Conservation (phyloP, 2,888 invertebrate species). For the Peribatodes rhomboidaria region DNA sequence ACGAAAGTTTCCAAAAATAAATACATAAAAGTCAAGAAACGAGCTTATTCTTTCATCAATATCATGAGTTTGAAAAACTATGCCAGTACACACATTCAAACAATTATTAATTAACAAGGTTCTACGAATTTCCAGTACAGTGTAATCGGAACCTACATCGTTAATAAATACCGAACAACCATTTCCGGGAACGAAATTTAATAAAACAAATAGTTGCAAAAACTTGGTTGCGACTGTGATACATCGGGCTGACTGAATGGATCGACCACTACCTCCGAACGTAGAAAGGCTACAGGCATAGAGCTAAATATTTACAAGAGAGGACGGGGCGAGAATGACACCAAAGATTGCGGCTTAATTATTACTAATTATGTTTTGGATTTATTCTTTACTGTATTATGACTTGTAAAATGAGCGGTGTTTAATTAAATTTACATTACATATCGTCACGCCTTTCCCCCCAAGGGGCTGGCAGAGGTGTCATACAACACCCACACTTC, state of each 20-base stretch:
- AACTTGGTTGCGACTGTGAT: slow-evolving; percentile 6
- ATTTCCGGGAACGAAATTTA: slow-evolving; percentile 6
- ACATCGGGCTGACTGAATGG: slow-evolving; percentile 12
- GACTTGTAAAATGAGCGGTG: no score
- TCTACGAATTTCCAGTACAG: neutral
- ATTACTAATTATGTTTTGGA: no score
- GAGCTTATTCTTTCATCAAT: neutral
- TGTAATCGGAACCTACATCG: neutral
- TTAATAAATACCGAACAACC: neutral
- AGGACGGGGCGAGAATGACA: no score
- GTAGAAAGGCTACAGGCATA: slow-evolving; percentile 15
- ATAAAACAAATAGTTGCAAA: slow-evolving; percentile 15
- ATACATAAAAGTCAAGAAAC: no score
- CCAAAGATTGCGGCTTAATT: no score
- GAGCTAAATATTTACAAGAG: no score
- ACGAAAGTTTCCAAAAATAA: no score
- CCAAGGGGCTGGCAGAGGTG: no score
- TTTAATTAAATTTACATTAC: no score
- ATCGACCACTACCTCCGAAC: slow-evolving; percentile 30
- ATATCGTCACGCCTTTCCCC: no score
- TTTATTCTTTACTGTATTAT: no score
- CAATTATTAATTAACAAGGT: neutral
- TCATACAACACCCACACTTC: no score
- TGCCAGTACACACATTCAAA: neutral
- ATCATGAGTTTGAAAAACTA: neutral